A percentile compares a stretch with the other conserved stretches of the same genome.
Conservation (phyloP, 1,140 invertebrate genomes). For the Sitophilus oryzae region DNA sequence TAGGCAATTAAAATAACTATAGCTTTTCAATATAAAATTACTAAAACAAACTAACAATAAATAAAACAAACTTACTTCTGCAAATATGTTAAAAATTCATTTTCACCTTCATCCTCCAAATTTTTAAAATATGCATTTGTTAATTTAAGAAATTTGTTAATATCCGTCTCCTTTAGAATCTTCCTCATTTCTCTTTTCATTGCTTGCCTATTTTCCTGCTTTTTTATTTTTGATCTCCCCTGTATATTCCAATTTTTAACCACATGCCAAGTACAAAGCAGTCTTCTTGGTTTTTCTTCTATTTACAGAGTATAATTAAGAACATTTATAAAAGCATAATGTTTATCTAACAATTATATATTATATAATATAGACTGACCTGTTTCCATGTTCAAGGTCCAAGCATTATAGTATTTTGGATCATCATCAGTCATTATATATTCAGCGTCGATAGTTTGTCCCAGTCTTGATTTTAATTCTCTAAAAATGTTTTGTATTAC, state of each 20-base stretch:
- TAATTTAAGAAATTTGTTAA: too few species aligned
- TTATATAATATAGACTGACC: too few species aligned
- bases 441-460: conserved; percentile 4
- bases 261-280: conserved; percentile 1
- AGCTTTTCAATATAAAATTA: too few species aligned
- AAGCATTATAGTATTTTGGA: conserved; percentile 11
- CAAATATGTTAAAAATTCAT: conserved; percentile 20
- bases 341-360: too few species aligned
- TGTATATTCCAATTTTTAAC: conserved; percentile 9
- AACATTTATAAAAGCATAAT: too few species aligned
- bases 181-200: conserved; percentile 4
- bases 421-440: conserved; percentile 3
- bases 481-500: conserved; percentile 13
- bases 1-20: too few species aligned
- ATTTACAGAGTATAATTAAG: too few species aligned
- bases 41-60: conserved; percentile 5
- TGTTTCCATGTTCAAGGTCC: conserved; percentile 19
- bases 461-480: conserved; percentile 9
- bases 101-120: conserved; percentile 11
- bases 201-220: conserved; percentile 7
- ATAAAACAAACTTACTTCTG: conserved; percentile 11
- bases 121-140: conserved; percentile 1
- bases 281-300: conserved; percentile 19
- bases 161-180: background rate
- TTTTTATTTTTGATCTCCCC: conserved; percentile 7